Percentiles rank a stretch among this genome's conserved stretches.
Conservation (phyloP, 2,113 vertebrate species). For the Chaetodon auriga region DNA sequence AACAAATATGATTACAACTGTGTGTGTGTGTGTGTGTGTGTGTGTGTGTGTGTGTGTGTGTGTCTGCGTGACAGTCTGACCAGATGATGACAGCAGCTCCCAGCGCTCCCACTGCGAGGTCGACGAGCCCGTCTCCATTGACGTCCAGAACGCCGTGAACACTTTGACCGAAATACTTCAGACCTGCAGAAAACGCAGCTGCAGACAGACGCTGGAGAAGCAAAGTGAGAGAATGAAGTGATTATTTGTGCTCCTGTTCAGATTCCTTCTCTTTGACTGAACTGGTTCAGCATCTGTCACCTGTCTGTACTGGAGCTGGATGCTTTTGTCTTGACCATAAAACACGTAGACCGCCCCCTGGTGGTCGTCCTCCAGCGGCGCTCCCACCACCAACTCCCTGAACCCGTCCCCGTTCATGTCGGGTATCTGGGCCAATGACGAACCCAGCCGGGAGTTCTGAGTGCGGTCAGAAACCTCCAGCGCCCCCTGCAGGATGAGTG, state of each 20-base stretch:
- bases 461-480: slow-evolving; percentile 83
- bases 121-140: slow-evolving; percentile 89
- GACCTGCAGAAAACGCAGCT: slow-evolving; percentile 75
- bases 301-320: slow-evolving; percentile 90
- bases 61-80: slow-evolving; percentile 77
- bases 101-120: slow-evolving; percentile 91
- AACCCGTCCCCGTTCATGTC: slow-evolving; percentile 96
- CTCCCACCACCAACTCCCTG: slow-evolving; percentile 92
- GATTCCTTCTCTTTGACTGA: neutral
- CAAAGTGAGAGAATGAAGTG: neutral
- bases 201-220: slow-evolving; percentile 87
- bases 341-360: slow-evolving; percentile 93
- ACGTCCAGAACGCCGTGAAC: slow-evolving; percentile 92
- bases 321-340: slow-evolving; percentile 81
- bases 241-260: neutral
- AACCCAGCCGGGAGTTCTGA: slow-evolving; percentile 93
- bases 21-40: no score
- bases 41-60: neutral
- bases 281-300: slow-evolving; percentile 67
- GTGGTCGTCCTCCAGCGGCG: slow-evolving; percentile 92
- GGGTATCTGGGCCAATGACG: slow-evolving; percentile 87
- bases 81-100: slow-evolving; percentile 91
- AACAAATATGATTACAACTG: no score
- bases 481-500: slow-evolving; percentile 83
- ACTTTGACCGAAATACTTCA: slow-evolving; percentile 94